Evolutionary conservation across 2,113 vertebrate genomes (phyloP).

Genomic region (Hippocampus abdominalis): DNA sequence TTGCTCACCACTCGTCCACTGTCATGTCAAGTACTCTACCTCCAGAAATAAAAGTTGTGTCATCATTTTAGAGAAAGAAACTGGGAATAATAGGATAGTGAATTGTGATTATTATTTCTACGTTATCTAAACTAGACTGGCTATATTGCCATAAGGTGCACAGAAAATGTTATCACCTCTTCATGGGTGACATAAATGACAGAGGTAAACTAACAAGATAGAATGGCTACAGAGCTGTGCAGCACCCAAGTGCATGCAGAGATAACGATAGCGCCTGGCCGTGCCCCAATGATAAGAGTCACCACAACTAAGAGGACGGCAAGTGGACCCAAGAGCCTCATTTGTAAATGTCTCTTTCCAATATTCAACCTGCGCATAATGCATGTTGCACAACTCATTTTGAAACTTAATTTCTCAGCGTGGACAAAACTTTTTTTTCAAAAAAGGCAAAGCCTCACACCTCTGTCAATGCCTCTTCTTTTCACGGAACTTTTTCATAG

Average conservation of each 20-base stretch:
- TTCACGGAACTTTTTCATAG: background rate
- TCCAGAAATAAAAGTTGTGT: background rate
- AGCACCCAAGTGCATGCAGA: background rate
- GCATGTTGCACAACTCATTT: background rate
- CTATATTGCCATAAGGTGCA: background rate
- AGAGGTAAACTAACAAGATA: slow-evolving; percentile 13
- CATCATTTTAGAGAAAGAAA: background rate
- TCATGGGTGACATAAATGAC: background rate
- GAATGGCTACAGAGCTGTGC: background rate
- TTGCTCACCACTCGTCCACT: background rate
- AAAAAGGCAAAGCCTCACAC: background rate
- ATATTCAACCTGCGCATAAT: background rate
- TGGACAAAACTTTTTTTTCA: background rate
- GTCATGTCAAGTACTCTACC: background rate
- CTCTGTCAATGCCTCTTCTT: background rate
- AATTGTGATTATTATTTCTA: background rate
- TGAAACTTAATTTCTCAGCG: background rate
- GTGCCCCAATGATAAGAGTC: slow-evolving; percentile 16
- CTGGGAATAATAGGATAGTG: background rate
- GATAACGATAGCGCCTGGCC: slow-evolving; percentile 22
- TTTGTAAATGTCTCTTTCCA: background rate
- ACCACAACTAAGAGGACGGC: background rate
- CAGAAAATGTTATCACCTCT: background rate
- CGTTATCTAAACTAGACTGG: background rate
- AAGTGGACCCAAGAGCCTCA: background rate